These are phyloP conservation scores for Plebejus melissa DNA, from an alignment of 2,888 invertebrate species.

Conservation along the genomic window DNA sequence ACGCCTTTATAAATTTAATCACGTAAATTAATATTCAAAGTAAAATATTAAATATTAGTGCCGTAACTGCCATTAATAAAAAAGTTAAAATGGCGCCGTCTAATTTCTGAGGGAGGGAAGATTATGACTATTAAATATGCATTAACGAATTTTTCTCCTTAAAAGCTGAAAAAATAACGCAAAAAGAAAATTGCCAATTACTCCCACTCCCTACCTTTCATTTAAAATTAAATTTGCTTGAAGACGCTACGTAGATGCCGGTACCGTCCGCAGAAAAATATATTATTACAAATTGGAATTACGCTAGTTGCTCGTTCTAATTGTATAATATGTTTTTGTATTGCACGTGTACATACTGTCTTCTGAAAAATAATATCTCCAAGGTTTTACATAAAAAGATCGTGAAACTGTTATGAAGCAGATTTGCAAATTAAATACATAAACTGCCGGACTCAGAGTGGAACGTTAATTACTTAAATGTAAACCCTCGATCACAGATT, in stretches of 20 bases:
- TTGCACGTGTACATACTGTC: background rate
- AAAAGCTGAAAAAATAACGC: slow-evolving; percentile 76
- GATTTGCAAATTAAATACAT: no score
- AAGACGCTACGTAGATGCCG: slow-evolving; percentile 62
- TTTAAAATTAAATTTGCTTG: slow-evolving; percentile 68
- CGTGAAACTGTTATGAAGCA: no score
- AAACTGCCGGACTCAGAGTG: no score
- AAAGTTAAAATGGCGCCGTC: slow-evolving; percentile 42
- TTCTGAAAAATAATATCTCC: background rate
- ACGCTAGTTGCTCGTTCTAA: background rate
- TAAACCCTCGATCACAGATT: no score
- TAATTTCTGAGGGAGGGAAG: slow-evolving; percentile 61
- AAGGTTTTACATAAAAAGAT: background rate
- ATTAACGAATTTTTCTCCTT: slow-evolving; percentile 78
- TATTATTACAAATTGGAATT: background rate
- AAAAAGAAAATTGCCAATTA: slow-evolving; percentile 77
- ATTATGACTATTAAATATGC: slow-evolving; percentile 77
- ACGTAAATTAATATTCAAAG: background rate
- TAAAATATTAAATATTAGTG: slow-evolving; percentile 39
- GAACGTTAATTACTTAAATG: no score
- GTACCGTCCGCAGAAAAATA: slow-evolving; percentile 12
- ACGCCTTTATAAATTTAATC: background rate
- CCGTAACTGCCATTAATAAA: slow-evolving; percentile 37
- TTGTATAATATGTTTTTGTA: background rate
- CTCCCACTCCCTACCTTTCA: slow-evolving; percentile 51